These are phyloP conservation scores for Toxotes lorentzi DNA, from an alignment of 2,797 vertebrate species.

Conservation along the genomic window DNA sequence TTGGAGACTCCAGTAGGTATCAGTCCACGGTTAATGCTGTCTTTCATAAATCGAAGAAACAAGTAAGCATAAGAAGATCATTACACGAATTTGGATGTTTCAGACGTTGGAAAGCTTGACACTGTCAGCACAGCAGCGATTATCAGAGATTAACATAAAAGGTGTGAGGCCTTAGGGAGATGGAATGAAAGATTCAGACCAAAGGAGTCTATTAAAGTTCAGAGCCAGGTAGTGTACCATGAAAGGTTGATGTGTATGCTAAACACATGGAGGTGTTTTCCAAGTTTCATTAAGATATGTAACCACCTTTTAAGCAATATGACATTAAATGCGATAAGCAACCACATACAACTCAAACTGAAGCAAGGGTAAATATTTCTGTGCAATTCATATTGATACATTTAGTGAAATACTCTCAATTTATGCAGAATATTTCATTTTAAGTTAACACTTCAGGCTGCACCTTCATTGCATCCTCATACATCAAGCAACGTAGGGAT, in stretches of 20 bases:
- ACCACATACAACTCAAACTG: neutral
- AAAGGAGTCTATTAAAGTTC: constrained; percentile 24
- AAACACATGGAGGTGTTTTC: constrained; percentile 16
- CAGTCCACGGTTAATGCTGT: neutral
- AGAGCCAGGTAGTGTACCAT: constrained; percentile 19
- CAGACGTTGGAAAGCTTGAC: neutral
- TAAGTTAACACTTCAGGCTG: neutral
- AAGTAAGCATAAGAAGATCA: neutral
- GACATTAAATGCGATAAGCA: constrained; percentile 4
- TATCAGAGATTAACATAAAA: constrained; percentile 21
- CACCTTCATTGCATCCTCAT: neutral
- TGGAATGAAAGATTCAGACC: constrained; percentile 29
- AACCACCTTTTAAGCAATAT: neutral
- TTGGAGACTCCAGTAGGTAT: neutral
- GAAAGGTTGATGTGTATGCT: constrained; percentile 17
- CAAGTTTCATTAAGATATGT: constrained; percentile 2
- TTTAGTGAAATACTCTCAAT: neutral
- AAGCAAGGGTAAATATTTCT: neutral
- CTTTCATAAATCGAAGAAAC: neutral
- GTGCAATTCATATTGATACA: neutral
- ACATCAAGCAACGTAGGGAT: neutral
- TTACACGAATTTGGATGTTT: neutral
- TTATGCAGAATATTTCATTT: neutral
- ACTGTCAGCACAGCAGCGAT: constrained; percentile 18
- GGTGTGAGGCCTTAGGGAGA: constrained; percentile 9